Conservation (phyloP, 2,888 invertebrate species). For the Molanna angustata region DNA sequence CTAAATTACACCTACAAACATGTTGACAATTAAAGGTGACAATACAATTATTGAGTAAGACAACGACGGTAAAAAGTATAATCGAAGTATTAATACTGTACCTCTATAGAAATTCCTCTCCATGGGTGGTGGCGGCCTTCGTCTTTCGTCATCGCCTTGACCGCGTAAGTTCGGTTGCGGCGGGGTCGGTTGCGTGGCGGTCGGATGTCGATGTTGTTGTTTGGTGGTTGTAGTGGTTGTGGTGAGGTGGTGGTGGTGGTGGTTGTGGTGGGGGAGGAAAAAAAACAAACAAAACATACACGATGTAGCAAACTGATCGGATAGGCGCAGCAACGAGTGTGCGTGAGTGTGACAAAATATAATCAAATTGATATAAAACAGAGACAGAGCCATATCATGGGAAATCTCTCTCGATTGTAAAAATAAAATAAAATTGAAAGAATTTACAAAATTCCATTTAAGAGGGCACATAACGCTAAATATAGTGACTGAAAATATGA, state of each 20-base stretch:
- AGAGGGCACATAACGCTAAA: no score
- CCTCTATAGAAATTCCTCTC: conserved; percentile 26
- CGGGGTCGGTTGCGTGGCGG: no score
- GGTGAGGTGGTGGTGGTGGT: not conserved
- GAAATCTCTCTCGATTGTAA: no score
- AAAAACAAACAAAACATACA: conserved; percentile 20
- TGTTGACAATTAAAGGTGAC: not conserved
- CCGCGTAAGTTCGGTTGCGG: no score
- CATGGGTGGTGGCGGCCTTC: conserved; percentile 25
- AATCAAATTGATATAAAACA: not conserved
- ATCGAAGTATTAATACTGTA: not conserved
- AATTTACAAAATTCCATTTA: no score
- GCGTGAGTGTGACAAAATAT: no score
- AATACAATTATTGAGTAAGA: not conserved
- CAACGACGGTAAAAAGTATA: not conserved
- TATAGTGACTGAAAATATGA: no score
- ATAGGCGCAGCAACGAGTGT: no score
- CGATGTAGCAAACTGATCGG: conserved; percentile 14
- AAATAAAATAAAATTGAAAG: no score
- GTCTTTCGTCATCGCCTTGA: conserved; percentile 17
- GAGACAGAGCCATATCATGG: not conserved
- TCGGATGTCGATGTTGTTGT: no score
- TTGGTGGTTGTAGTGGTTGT: no score
- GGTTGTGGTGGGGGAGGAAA: not conserved
- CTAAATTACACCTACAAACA: not conserved